Evolutionary conservation across 2,113 vertebrate species (phyloP).

Genomic region (Progne subis): DNA sequence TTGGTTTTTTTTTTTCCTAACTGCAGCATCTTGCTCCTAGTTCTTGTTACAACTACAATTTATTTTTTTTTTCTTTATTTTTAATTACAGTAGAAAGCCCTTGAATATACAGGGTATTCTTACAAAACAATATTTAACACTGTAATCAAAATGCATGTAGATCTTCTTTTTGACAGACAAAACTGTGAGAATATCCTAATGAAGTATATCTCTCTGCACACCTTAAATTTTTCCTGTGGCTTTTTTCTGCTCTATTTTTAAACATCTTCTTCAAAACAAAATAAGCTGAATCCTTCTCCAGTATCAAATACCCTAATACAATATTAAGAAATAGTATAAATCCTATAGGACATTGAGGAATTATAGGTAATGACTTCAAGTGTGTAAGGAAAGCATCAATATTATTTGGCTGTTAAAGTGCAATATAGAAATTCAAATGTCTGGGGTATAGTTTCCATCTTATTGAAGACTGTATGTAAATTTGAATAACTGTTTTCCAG

Average conservation of each 20-base stretch:
- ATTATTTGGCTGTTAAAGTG: neutral
- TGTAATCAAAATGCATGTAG: neutral
- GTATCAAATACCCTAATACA: neutral
- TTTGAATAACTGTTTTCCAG: neutral
- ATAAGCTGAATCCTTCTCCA: neutral
- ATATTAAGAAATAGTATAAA: neutral
- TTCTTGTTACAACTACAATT: neutral
- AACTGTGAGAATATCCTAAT: neutral
- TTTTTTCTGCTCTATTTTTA: neutral
- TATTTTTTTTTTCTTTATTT: neutral
- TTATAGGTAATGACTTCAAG: neutral
- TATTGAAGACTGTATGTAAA: neutral
- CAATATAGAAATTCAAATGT: neutral
- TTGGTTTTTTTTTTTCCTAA: neutral
- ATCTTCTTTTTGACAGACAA: neutral
- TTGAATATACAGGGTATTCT: neutral
- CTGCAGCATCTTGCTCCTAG: neutral
- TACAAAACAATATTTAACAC: neutral
- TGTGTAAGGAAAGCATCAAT: neutral
- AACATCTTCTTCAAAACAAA: neutral
- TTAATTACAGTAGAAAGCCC: rapidly evolving
- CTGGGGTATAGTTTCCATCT: neutral
- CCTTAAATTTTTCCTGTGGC: neutral
- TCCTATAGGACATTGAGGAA: neutral
- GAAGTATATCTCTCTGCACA: neutral